Base-by-base conservation (phyloP, 2,888 invertebrate species). In the Athripsodes cinereus region DNA sequence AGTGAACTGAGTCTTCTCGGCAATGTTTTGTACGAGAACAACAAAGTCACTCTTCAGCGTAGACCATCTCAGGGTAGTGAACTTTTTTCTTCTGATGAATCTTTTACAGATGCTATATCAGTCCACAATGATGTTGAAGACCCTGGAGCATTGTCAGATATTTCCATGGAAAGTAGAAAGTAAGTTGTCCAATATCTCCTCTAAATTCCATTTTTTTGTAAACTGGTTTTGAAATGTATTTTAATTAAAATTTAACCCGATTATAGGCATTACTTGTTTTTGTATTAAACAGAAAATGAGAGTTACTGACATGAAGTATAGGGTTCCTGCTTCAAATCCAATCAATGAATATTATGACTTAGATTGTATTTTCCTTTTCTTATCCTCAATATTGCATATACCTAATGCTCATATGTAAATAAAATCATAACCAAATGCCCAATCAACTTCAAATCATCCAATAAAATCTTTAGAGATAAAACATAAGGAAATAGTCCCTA, bases 1-100 rank as follows among this genome's bases (percentile, higher is more conserved):
- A 62, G 59, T 44, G 62, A 62, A 26, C 21, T 62, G 2, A 62
- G 53, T 16, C 40, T 62, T 6, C 22, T 62, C 5, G 56, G 57
- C 8, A 57, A 62, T 22, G 59, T 55, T n/a, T 34, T 62, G 8
- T 52, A 57, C 19, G 40, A 22, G 34, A 49, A 53, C 31, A 22
- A 48, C 13, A 35, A 19, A 19, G 18, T 21, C 16, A 47, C 16
- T 11, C 26, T 6, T 47, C 22, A 22, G 26, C 51, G 44, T 31
- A 57, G 52, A 40, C 20, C 16, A 16, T 57, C 52, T 11, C 35
- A 51, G 16, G 51, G 31, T 11, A 51, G 55, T 52, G 46, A 47
- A 18, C 22, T 40, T 18, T 55, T 54, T 31, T 53, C 34, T 18
- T 53, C 53, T 20, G 54, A 52, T 5, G 60, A 57, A 18, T 53